These are phyloP conservation scores for Agriotes lineatus DNA, from an alignment of 2,888 invertebrate species.

Conservation along the genomic window DNA sequence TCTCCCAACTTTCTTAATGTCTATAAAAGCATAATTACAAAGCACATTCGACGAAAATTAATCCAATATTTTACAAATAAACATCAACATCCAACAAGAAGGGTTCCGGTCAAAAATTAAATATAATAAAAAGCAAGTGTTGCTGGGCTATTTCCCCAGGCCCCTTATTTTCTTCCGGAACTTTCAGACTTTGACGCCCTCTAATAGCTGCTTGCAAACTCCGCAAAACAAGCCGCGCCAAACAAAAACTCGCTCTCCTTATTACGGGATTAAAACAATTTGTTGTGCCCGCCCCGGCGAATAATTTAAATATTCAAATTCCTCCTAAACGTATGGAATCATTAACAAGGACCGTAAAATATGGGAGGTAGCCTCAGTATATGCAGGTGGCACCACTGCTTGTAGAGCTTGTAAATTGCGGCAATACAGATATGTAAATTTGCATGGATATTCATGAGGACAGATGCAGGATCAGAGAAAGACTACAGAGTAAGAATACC, in stretches of 20 bases:
- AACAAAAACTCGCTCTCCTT: slow-evolving; percentile 5
- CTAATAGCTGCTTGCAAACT: slow-evolving; percentile 11
- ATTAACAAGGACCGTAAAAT: slow-evolving; percentile 44
- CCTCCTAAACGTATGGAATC: slow-evolving; percentile 41
- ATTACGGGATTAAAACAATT: slow-evolving; percentile 22
- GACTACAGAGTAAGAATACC: slow-evolving; percentile 41
- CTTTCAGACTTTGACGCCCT: slow-evolving; percentile 3
- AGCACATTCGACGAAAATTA: slow-evolving; percentile 45
- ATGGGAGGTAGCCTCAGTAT: slow-evolving; percentile 46
- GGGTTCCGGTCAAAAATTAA: slow-evolving; percentile 44
- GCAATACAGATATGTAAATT: slow-evolving; percentile 59
- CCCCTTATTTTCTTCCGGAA: slow-evolving; percentile 17
- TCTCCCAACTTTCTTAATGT: slow-evolving; percentile 46
- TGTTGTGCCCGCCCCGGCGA: slow-evolving; percentile 20
- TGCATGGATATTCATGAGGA: slow-evolving; percentile 57
- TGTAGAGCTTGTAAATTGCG: slow-evolving; percentile 57
- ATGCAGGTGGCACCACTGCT: slow-evolving; percentile 54
- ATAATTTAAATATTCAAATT: slow-evolving; percentile 44
- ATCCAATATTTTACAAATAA: slow-evolving; percentile 45
- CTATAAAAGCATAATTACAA: slow-evolving; percentile 48
- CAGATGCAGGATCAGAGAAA: slow-evolving; percentile 44
- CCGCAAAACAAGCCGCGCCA: background rate
- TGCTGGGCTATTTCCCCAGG: slow-evolving; percentile 31
- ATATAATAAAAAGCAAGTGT: slow-evolving; percentile 48
- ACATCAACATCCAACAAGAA: slow-evolving; percentile 44